Base-by-base conservation (phyloP, 2,888 invertebrate species). In the Acrobasis consociella region DNA sequence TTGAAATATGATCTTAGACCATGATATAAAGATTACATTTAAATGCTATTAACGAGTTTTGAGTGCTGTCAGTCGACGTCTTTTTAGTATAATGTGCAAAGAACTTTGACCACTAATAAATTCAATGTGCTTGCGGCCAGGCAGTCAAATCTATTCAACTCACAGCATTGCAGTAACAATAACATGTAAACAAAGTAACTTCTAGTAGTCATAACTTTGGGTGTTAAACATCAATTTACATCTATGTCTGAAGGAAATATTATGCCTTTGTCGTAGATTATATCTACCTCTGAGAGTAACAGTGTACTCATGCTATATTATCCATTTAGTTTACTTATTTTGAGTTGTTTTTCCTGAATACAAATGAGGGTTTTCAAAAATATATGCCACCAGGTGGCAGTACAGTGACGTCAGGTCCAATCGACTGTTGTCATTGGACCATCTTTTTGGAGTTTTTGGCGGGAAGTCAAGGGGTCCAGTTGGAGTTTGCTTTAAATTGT, bases 141-240 rank as follows among this genome's bases (percentile, higher is more conserved):
- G 52, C 31, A 31, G n/a, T 52, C 52, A 13, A 17, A 31, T 31
- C 11, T 31, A 52, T 52, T 52, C 52, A 52, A 52, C 11, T 59
- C 37, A 46, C 52, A 58, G 50, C 49, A 56, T n/a, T 22, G 69
- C 59, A 64, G 13, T 56, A 60, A 46, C 46, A 46, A 46, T 46
- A n/a, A 2, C 11, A 46, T 46, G 10, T 42, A n/a, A 46, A 46
- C 46, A 46, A 13, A 46, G 1, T 46, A 46, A 46, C 46, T 46
- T 46, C 13, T 46, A 46, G 13, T 5, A 46, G 46, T 11, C n/a
- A 46, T 46, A 46, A 46, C 46, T n/a, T 11, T 13, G 46, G 46
- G 46, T 46, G 10, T 46, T 46, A 46, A 2, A 42, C 42, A 42
- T 46, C 46, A 46, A 46, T 42, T 46, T 13, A 46, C 13, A 13